These are phyloP conservation scores for Corythornis madagascariensis DNA, from an alignment of 2,113 vertebrate species.

Conservation along the genomic window DNA sequence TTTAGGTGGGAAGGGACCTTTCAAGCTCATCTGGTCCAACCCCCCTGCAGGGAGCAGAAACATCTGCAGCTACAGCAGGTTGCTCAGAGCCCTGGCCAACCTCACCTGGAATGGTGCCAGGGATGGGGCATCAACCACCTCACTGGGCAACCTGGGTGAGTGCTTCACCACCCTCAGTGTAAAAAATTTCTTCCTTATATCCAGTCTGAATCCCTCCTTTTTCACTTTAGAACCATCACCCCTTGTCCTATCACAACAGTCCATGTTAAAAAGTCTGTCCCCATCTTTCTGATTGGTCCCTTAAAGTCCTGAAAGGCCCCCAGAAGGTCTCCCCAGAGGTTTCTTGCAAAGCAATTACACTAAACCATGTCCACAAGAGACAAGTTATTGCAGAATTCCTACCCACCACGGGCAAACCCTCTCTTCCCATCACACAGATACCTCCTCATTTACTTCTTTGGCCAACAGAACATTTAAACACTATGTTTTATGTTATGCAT, in stretches of 20 bases:
- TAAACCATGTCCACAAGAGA: background rate
- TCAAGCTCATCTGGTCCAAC: background rate
- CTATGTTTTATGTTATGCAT: background rate
- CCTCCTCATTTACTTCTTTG: background rate
- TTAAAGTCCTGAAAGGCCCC: background rate
- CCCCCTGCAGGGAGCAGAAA: background rate
- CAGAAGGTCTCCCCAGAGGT: background rate
- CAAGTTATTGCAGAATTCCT: background rate
- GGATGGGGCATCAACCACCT: background rate
- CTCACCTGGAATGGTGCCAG: background rate
- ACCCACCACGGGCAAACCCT: background rate
- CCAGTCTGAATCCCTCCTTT: background rate
- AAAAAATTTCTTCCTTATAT: background rate
- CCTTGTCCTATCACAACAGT: background rate
- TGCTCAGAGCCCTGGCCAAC: background rate
- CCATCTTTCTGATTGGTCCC: background rate
- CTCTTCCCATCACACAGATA: background rate
- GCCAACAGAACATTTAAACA: background rate
- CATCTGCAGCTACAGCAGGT: background rate
- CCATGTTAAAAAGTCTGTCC: background rate
- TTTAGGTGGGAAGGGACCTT: background rate
- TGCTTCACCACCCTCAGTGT: background rate
- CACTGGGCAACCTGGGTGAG: background rate
- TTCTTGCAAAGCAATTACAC: constrained; percentile 18
- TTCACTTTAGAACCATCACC: background rate